Base-by-base conservation (phyloP, 2,113 vertebrate genomes). In the Pseudorhombus dupliciocellatus region DNA sequence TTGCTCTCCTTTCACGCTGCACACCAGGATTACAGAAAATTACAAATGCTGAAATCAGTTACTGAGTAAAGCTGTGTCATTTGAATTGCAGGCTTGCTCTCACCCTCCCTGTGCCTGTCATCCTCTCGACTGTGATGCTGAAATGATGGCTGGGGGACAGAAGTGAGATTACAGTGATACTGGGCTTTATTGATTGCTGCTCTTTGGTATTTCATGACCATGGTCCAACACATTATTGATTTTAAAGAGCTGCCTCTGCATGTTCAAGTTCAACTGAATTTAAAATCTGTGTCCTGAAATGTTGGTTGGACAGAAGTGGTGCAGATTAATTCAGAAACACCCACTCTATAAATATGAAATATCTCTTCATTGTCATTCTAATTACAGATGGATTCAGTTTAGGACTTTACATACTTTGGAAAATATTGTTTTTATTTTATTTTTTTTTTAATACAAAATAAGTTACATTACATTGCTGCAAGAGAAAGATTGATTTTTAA, bases 11-110 rank as follows among this genome's bases (percentile, higher is more conserved):
- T 63, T 83, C 73, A 76, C 60, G 7, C 60, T 63, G 75, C 83
- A 79, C 84, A 63, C 42, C 34, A n/a, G 73, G 83, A 90, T 87
- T 83, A 88, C 56, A 78, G 88, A 88, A 86, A 87, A 90, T 88
- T 81, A 81, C 84, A 85, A 80, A 76, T 28, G 31, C 64, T 80
- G 26, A 71, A 87, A 88, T 90, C 81, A 89, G 87, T 90, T 84
- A 85, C 67, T 24, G 75, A 77, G 52, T 54, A 51, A 70, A 70
- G 64, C 79, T 58, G 62, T 46, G 55, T 83, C 65, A 83, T 84
- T 87, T 26, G 25, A 72, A 81, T 75, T 72, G 56, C 69, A 61
- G 79, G 48, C 50, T 7, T 1, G 15, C 54, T 70, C 54, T 67
- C 52, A 58, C 28, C 21, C 65, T 40, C 42, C 22, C 66, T 51